Percentiles rank a stretch among this genome's conserved stretches.
Conservation (phyloP, 2,113 vertebrate species). For the Cyprinus carpio region DNA sequence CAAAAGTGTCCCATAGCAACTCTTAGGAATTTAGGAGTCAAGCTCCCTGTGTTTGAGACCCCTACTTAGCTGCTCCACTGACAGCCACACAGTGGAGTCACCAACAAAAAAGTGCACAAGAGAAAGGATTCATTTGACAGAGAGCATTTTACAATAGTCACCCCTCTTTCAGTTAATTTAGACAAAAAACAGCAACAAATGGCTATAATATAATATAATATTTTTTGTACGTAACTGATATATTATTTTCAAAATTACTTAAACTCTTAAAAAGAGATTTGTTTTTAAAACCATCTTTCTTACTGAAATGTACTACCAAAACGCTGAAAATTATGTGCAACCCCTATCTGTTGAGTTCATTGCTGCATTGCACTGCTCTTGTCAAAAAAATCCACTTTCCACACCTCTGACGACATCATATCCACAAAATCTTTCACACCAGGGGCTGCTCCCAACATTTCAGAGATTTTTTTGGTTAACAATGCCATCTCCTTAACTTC, state of each 20-base stretch:
- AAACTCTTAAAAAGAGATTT: neutral
- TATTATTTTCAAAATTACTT: neutral
- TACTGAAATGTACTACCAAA: neutral
- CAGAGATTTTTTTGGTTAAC: constrained; percentile 49
- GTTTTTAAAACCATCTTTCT: neutral
- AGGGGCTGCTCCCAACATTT: constrained; percentile 57
- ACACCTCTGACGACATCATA: constrained; percentile 47
- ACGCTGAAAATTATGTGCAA: neutral
- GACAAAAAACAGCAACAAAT: neutral
- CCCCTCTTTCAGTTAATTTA: neutral
- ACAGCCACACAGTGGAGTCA: constrained; percentile 49
- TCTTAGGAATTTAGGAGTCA: constrained; percentile 67
- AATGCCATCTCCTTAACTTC: constrained; percentile 48
- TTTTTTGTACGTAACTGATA: neutral
- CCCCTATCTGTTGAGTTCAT: constrained; percentile 20
- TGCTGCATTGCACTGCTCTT: constrained; percentile 40
- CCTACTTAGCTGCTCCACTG: constrained; percentile 53
- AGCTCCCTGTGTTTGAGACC: constrained; percentile 59
- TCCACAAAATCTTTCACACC: constrained; percentile 68
- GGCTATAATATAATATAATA: neutral
- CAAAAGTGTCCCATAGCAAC: constrained; percentile 74
- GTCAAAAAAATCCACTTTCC: constrained; percentile 35
- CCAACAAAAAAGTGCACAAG: constrained; percentile 29
- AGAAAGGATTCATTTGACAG: constrained; percentile 46
- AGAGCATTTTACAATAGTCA: neutral